These are phyloP conservation scores for Chloroceryle inda DNA, from an alignment of 2,797 vertebrate species.

Conservation along the genomic window DNA sequence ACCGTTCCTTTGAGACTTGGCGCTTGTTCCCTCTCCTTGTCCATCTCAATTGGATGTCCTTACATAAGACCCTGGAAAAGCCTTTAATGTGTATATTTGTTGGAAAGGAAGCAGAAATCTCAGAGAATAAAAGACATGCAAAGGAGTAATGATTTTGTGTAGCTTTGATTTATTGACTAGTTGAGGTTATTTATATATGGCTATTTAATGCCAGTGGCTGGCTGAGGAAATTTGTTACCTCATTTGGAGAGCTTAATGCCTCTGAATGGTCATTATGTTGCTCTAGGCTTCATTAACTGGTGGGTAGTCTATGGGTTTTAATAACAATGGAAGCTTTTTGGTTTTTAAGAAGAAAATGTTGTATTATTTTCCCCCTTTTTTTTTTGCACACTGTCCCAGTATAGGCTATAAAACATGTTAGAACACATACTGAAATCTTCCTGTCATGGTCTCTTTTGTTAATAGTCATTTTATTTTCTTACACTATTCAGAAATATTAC, in stretches of 20 bases:
- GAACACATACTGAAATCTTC: not conserved
- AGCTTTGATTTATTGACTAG: constrained; percentile 41
- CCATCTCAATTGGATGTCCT: not conserved
- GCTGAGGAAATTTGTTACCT: constrained; percentile 2
- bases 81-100: not conserved
- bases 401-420: not conserved
- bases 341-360: not conserved
- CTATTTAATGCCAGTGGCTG: constrained; percentile 18
- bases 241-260: not conserved
- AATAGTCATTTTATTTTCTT: not conserved
- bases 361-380: not conserved
- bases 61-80: not conserved
- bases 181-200: not conserved
- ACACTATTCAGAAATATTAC: not conserved
- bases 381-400: not conserved
- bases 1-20: not conserved
- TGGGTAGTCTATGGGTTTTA: not conserved
- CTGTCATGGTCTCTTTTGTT: not conserved
- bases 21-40: not conserved
- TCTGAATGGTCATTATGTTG: constrained; percentile 2
- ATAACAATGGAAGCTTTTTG: not conserved
- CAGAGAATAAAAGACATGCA: not conserved
- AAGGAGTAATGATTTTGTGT: constrained; percentile 18
- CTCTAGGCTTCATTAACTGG: constrained; percentile 18
- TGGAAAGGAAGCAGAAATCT: not conserved